Percentiles rank a stretch among this genome's conserved stretches.
These are phyloP conservation scores for Achatina immaculata DNA, from an alignment of 1,140 invertebrate genomes.

Conservation along the genomic window DNA sequence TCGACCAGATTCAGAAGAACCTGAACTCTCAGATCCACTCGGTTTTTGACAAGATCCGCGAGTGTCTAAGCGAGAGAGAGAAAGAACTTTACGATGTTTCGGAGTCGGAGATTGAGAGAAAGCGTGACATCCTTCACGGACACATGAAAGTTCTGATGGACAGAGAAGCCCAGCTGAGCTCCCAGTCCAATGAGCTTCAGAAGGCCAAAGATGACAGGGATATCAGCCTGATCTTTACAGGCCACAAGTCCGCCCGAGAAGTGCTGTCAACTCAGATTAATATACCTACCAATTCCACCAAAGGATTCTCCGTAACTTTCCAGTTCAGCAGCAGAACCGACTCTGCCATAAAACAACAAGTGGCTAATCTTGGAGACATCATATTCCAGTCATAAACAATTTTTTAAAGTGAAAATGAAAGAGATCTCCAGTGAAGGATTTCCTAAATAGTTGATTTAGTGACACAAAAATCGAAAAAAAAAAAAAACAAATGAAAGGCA, in stretches of 20 bases:
- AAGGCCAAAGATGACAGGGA: constrained; percentile 58
- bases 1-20: constrained; percentile 59
- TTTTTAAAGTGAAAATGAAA: too few relatives aligned
- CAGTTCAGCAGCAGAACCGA: constrained; percentile 62
- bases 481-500: too few relatives aligned
- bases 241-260: constrained; percentile 58
- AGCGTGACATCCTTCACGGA: constrained; percentile 54
- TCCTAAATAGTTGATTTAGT: too few relatives aligned
- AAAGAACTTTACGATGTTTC: constrained; percentile 58
- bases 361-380: constrained; percentile 59
- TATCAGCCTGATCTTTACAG: constrained; percentile 61
- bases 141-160: constrained; percentile 51
- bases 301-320: constrained; percentile 63
- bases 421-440: too few relatives aligned
- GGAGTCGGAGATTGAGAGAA: constrained; percentile 60
- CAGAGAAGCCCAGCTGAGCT: constrained; percentile 51
- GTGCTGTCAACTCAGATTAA: constrained; percentile 52
- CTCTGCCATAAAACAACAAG: constrained; percentile 51
- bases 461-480: too few relatives aligned
- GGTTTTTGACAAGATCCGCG: constrained; percentile 61
- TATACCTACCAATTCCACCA: constrained; percentile 53
- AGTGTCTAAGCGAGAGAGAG: constrained; percentile 60
- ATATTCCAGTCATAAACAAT: constrained; percentile 42
- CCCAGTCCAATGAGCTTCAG: constrained; percentile 53
- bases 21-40: constrained; percentile 56